Conservation (phyloP, 2,888 invertebrate species). For the Drosophila dives region DNA sequence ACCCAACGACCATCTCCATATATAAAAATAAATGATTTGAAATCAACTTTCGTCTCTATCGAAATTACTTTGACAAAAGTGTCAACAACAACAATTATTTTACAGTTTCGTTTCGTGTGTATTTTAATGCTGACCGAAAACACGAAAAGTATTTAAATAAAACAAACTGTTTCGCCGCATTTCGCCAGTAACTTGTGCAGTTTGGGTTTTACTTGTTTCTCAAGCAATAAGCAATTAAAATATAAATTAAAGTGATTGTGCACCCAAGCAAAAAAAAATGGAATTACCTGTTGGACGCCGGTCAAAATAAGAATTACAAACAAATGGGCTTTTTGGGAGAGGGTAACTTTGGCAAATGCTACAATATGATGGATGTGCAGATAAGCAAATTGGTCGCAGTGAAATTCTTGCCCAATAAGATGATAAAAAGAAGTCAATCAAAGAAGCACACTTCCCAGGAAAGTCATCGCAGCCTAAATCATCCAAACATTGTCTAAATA, state of each 20-base stretch:
- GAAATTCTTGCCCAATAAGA: slow-evolving; percentile 97
- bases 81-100: too few species aligned
- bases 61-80: too few species aligned
- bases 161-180: slow-evolving; percentile 72
- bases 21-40: too few species aligned
- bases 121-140: too few species aligned
- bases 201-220: slow-evolving; percentile 23
- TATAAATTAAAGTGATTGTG: too few species aligned
- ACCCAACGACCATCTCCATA: too few species aligned
- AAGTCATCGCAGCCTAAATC: slow-evolving; percentile 95
- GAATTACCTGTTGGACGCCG: slow-evolving; percentile 91
- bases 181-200: slow-evolving; percentile 45
- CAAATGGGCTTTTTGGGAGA: slow-evolving; percentile 95
- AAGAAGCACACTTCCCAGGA: slow-evolving; percentile 98
- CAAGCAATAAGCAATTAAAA: slow-evolving; percentile 3
- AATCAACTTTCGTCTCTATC: too few species aligned
- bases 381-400: slow-evolving; percentile 95
- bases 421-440: slow-evolving; percentile 94
- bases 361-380: slow-evolving; percentile 94
- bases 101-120: too few species aligned
- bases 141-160: too few species aligned
- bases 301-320: slow-evolving; percentile 90
- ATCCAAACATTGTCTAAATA: slow-evolving; percentile 97
- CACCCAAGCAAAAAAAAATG: too few species aligned
- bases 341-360: slow-evolving; percentile 98